Evolutionary conservation across 2,888 invertebrate species (phyloP).

Genomic region (Mythimna lalbum): DNA sequence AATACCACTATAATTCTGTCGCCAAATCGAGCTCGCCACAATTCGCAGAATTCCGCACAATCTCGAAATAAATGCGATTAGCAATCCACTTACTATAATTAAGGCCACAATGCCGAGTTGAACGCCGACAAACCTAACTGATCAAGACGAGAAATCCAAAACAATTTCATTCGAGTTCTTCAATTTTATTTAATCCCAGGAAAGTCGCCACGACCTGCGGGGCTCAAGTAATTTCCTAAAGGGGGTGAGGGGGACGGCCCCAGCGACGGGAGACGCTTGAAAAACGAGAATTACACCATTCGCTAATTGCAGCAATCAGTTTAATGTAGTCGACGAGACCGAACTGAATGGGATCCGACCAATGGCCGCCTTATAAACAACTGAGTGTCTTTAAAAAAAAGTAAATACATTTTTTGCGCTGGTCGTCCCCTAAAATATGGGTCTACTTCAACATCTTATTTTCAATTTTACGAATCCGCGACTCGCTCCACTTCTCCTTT

Average conservation of each 20-base stretch:
- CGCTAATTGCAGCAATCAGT: slow-evolving; percentile 90
- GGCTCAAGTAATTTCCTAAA: slow-evolving; percentile 87
- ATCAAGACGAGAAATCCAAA: slow-evolving; percentile 83
- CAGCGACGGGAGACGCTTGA: slow-evolving; percentile 77
- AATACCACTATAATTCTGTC: slow-evolving; percentile 61
- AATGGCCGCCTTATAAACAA: slow-evolving; percentile 81
- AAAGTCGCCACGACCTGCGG: slow-evolving; percentile 84
- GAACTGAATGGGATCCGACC: slow-evolving; percentile 80
- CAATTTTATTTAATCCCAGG: slow-evolving; percentile 87
- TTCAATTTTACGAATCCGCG: slow-evolving; percentile 48
- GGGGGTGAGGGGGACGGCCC: slow-evolving; percentile 69
- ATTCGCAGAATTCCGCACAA: slow-evolving; percentile 64
- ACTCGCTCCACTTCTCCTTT: slow-evolving; percentile 27
- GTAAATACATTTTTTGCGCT: slow-evolving; percentile 62
- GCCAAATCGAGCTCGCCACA: slow-evolving; percentile 61
- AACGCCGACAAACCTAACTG: slow-evolving; percentile 78
- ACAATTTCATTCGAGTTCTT: slow-evolving; percentile 86
- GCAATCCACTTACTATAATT: slow-evolving; percentile 84
- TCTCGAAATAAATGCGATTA: slow-evolving; percentile 79
- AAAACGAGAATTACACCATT: slow-evolving; percentile 90
- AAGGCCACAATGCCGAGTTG: slow-evolving; percentile 77
- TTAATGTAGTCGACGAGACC: slow-evolving; percentile 89
- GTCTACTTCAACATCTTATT: slow-evolving; percentile 55
- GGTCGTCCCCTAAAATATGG: slow-evolving; percentile 55
- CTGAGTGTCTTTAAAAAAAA: slow-evolving; percentile 68